Conservation (phyloP, 2,888 invertebrate species). For the Laspeyria flexula region DNA sequence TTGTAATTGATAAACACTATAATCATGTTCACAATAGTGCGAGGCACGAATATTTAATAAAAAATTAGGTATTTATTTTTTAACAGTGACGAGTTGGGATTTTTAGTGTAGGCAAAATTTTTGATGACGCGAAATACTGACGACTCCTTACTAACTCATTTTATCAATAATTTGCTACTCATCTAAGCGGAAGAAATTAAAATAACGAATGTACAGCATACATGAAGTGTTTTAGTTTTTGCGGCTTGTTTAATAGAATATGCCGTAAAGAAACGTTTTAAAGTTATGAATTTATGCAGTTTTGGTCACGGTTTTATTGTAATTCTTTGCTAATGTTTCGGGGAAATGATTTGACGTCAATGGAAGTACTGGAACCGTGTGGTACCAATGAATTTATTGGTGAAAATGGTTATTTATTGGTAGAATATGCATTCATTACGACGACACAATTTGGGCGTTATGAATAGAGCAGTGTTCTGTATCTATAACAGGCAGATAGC, state of each 20-base stretch:
- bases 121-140: too few species aligned
- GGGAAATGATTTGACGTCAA: background rate
- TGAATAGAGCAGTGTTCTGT: too few species aligned
- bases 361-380: background rate
- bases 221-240: conserved; percentile 14
- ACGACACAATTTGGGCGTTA: too few species aligned
- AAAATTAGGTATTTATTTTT: too few species aligned
- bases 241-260: background rate
- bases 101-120: too few species aligned
- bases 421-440: too few species aligned
- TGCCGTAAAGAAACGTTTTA: background rate
- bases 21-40: too few species aligned
- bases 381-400: background rate
- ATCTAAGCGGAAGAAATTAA: conserved; percentile 34
- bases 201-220: conserved; percentile 14
- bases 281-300: background rate
- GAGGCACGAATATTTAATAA: too few species aligned
- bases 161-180: conserved; percentile 1
- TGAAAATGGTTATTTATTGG: too few species aligned
- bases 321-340: background rate
- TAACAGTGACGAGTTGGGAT: too few species aligned
- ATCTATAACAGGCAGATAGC: too few species aligned
- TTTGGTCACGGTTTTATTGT: background rate
- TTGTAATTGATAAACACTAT: background rate
- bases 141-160: too few species aligned